Base-by-base conservation (phyloP, 2,888 invertebrate species). In the Trichopria drosophilae region DNA sequence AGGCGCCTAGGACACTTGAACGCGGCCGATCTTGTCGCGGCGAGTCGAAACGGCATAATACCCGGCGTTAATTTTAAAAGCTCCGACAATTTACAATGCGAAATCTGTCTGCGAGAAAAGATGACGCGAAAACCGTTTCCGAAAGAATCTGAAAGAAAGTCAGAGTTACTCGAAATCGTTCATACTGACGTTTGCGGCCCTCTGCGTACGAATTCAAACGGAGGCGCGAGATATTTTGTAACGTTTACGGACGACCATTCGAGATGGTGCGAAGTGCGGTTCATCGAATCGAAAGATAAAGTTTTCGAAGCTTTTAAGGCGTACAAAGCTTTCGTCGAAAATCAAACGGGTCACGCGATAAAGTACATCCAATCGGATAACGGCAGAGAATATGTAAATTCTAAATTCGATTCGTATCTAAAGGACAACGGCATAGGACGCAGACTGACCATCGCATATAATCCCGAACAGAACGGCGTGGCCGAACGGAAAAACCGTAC, bases 381-480 rank as follows among this genome's bases (percentile, higher is more conserved):
- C 20, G 54, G 51, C 6, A 28, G 15, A 3, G 53, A 53, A 35
- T 53, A 53, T 28, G 5, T 23, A 10, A 53, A 26, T 26, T 4
- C 12, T 4, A 32, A 48, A 12, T 49, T 63, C n/a, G 37, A 47
- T 2, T 26, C 37, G 6, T 62, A 35, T 46, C 37, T 61, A 12
- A 35, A 24, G 12, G 31, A 39, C 7, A 35, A 53, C 10, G 63
- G 61, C 16, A 67, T 64, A 3, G 15, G 15, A 0, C 57, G 62
- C 26, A 44, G 58, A 34, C 35, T 39, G 2, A 53, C 62, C 1
- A 47, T 59, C 6, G 45, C 64, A 1, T 50, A 61, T 24, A 61
- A 45, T 6, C 63, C 61, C 58, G 26, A 26, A 26, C 26, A 60
- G 16, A 68, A 65, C 55, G 67, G 62, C 2, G 12, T 53, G 7